Evolutionary conservation across 2,888 invertebrate species (phyloP).

Genomic region (Dinocampus coccinellae): DNA sequence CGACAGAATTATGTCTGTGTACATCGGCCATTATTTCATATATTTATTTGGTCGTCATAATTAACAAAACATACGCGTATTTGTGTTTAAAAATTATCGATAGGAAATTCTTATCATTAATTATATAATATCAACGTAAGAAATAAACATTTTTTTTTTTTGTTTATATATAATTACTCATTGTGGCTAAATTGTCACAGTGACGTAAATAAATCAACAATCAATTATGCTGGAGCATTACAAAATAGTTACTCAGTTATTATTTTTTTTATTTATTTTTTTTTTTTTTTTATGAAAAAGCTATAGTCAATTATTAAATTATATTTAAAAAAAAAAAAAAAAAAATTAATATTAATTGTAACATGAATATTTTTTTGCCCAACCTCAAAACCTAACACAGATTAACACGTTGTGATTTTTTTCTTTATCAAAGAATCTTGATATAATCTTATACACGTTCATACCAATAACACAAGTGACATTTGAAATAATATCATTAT

Average conservation of each 20-base stretch:
- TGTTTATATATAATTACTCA: background rate
- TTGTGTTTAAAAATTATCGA: slow-evolving; percentile 2
- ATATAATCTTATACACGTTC: background rate
- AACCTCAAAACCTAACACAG: slow-evolving; percentile 36
- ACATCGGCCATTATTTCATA: slow-evolving; percentile 12
- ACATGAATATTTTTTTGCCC: slow-evolving; percentile 41
- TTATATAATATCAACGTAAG: slow-evolving; percentile 22
- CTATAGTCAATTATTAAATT: slow-evolving; percentile 61
- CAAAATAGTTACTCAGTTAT: slow-evolving; percentile 36
- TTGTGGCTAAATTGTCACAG: slow-evolving; percentile 20
- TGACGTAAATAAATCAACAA: slow-evolving; percentile 43
- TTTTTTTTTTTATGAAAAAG: slow-evolving; percentile 60
- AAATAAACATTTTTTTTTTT: slow-evolving; percentile 44
- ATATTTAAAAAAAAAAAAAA: slow-evolving; percentile 30
- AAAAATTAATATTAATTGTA: slow-evolving; percentile 45
- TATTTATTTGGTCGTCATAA: background rate
- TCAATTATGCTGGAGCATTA: slow-evolving; percentile 44
- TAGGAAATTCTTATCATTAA: slow-evolving; percentile 23
- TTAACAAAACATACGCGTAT: background rate
- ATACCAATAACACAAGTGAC: background rate
- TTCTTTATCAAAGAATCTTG: background rate
- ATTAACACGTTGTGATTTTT: background rate
- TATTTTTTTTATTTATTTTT: too few relatives aligned
- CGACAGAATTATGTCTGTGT: slow-evolving; percentile 34
- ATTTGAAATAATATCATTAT: background rate